These are phyloP conservation scores for Stictocephala bisonia DNA, from an alignment of 2,888 invertebrate genomes.

Conservation along the genomic window DNA sequence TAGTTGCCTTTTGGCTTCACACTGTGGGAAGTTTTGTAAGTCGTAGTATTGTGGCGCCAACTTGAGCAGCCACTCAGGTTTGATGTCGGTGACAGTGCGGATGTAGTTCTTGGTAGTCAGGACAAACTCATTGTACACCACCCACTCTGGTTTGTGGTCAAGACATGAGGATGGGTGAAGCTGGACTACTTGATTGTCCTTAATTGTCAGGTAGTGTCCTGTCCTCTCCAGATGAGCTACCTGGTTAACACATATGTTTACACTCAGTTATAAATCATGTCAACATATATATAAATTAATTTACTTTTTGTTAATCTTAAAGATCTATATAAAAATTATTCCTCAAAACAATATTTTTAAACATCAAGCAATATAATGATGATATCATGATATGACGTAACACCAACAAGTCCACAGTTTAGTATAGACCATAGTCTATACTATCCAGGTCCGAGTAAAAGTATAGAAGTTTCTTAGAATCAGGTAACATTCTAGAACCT, in stretches of 20 bases:
- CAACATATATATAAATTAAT: neutral
- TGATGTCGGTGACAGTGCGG: conserved; percentile 97
- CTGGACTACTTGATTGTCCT: conserved; percentile 99
- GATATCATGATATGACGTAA: too few relatives aligned
- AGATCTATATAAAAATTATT: neutral
- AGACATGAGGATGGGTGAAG: conserved; percentile 98
- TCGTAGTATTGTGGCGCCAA: conserved; percentile 99
- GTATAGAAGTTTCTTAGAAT: too few relatives aligned
- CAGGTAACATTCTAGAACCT: too few relatives aligned
- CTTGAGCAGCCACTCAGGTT: conserved; percentile 95
- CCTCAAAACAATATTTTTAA: too few relatives aligned
- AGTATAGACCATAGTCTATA: too few relatives aligned
- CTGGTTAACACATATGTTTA: conserved; percentile 64
- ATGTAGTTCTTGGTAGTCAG: conserved; percentile 99
- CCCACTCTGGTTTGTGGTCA: conserved; percentile 99
- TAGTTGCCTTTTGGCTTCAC: conserved; percentile 94
- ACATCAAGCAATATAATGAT: too few relatives aligned
- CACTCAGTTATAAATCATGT: conserved; percentile 11
- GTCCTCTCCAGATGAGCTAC: conserved; percentile 97
- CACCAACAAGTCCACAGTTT: too few relatives aligned
- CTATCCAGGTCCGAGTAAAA: too few relatives aligned
- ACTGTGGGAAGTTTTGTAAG: conserved; percentile 96
- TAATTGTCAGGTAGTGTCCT: conserved; percentile 98
- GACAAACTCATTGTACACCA: conserved; percentile 99
- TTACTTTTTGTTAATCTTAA: conserved; percentile 1